Evolutionary conservation across 2,888 invertebrate genomes (phyloP), one percentile per base, ranked within the genome.

Genomic region (Tachina lurida): DNA sequence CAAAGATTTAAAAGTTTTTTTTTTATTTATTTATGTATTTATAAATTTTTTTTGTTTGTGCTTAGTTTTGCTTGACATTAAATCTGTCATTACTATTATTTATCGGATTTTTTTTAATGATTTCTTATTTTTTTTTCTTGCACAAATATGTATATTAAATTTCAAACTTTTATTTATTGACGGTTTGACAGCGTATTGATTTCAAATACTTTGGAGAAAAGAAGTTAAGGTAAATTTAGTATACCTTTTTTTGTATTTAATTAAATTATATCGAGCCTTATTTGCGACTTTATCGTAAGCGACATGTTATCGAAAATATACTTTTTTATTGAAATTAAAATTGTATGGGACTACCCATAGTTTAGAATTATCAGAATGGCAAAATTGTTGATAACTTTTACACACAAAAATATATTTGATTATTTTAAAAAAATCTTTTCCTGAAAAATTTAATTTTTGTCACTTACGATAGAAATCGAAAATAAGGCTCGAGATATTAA

Each of bases 1-100:
- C n/a, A 67, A 17, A 41, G 80, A 81, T 81, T 81, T 74, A 54
- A 80, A 80, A 80, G 67, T 80, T 79, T 79, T 79, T 52, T 78
- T 41, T 58, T 56, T 31, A 31, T 31, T 47, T 13, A 19, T 75
- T 54, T 56, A 19, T n/a, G 10, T 47, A 52, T 22, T 8, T 54
- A 13, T 31, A 4, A 3, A 4, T 3, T 3, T 63, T 2, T 22
- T 49, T 13, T 63, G 17, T 41, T 49, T 7, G 1, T 41, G 54
- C 12, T 49, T 47, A 13, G 22, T 12, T 49, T 78, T 9, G 77
- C 45, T 67, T 70, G 39, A 41, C 71, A 39, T 63, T 63, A 52
- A 41, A 62, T 49, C 41, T 49, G 56, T 80, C 56, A 54, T 54
- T 78, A 13, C 15, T 56, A n/a, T 56, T 67, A 74, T 80, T 60